Evolutionary conservation across 2,113 vertebrate genomes (phyloP).

Genomic region (Callocephalon fimbriatum): DNA sequence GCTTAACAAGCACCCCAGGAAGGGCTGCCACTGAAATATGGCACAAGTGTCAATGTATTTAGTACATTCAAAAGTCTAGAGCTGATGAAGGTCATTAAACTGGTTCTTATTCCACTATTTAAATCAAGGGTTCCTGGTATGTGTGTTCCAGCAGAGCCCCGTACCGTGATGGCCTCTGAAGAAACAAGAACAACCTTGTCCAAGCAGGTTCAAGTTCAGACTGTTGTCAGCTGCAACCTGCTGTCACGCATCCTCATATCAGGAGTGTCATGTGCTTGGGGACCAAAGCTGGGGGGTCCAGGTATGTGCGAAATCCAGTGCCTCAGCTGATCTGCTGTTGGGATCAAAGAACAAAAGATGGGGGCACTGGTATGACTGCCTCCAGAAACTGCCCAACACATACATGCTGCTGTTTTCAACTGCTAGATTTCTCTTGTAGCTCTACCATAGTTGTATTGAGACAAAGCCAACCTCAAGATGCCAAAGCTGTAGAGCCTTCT

Average conservation of each 20-base stretch:
- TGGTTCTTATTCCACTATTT: background rate
- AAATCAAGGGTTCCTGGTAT: background rate
- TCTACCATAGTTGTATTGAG: rapidly evolving
- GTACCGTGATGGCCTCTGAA: rapidly evolving
- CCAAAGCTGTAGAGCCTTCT: rapidly evolving
- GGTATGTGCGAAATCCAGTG: background rate
- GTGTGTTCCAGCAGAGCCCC: background rate
- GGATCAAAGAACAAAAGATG: background rate
- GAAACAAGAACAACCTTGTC: background rate
- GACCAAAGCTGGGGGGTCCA: background rate
- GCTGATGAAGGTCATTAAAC: background rate
- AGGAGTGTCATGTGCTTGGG: rapidly evolving
- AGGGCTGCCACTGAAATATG: too few species aligned
- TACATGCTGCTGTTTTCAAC: background rate
- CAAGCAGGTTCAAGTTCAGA: background rate
- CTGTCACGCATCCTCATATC: rapidly evolving
- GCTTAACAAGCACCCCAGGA: background rate
- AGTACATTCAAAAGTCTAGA: background rate
- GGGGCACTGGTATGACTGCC: background rate
- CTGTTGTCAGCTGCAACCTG: background rate
- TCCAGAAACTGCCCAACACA: background rate
- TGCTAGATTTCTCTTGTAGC: background rate
- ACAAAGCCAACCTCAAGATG: background rate
- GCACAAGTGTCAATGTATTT: rapidly evolving
- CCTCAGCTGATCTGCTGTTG: background rate